Percentiles rank a stretch among this genome's conserved stretches.
Evolutionary conservation across 2,113 vertebrate species (phyloP).

Genomic region (Sapayoa aenigma): DNA sequence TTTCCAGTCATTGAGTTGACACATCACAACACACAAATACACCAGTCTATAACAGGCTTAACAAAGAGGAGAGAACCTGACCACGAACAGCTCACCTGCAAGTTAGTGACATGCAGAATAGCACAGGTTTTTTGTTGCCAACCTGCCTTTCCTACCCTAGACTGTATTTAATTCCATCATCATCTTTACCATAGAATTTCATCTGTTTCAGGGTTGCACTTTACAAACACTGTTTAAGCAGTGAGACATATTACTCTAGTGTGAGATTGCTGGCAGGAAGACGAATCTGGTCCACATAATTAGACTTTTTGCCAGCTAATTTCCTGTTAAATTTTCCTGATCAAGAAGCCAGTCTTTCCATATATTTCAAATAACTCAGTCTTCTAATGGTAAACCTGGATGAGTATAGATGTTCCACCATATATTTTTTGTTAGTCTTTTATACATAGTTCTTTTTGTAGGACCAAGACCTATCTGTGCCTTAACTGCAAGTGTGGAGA

Average conservation of each 20-base stretch:
- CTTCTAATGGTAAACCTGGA: background rate
- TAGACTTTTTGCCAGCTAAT: background rate
- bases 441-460: background rate
- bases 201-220: background rate
- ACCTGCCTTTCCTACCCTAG: background rate
- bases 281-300: background rate
- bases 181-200: background rate
- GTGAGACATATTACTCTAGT: background rate
- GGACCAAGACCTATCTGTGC: background rate
- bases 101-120: background rate
- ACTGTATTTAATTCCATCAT: background rate
- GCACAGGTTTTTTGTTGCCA: background rate
- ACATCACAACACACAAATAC: background rate
- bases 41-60: background rate
- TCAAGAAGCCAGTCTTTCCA: background rate
- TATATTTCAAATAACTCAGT: background rate
- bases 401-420: background rate
- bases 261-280: background rate
- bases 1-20: background rate
- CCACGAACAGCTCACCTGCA: background rate
- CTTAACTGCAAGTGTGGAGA: background rate
- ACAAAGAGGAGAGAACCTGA: background rate
- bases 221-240: background rate
- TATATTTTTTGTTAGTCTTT: background rate
- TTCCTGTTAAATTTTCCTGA: background rate